Evolutionary conservation across 2,888 invertebrate species (phyloP).

Genomic region (Catocala sponsa): DNA sequence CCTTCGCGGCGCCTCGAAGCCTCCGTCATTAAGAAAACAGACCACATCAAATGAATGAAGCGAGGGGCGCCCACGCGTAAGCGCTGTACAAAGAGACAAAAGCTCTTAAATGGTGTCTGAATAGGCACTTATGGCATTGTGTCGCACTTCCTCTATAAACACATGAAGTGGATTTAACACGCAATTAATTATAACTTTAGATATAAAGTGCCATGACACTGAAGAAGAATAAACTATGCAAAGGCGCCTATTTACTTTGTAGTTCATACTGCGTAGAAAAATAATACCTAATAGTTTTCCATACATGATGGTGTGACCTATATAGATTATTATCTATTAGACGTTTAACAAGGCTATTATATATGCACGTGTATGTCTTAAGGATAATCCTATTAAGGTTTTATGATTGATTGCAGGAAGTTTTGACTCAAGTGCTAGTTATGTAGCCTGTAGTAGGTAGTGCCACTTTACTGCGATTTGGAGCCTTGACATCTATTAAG

Average conservation of each 20-base stretch:
- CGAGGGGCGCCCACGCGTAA: constrained; percentile 78
- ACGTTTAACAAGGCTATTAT: constrained; percentile 17
- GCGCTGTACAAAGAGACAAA: constrained; percentile 71
- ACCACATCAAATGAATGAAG: constrained; percentile 77
- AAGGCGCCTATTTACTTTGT: constrained; percentile 3
- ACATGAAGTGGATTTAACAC: constrained; percentile 44
- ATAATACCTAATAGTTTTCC: constrained; percentile 4
- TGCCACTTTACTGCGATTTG: no score
- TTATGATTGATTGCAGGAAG: constrained; percentile 23
- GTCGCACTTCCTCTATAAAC: constrained; percentile 46
- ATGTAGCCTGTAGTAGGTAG: background rate
- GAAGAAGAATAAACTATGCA: constrained; percentile 1
- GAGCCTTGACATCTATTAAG: no score
- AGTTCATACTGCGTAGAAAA: constrained; percentile 7
- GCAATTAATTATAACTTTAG: constrained; percentile 40
- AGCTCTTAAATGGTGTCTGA: constrained; percentile 68
- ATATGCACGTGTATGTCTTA: constrained; percentile 15
- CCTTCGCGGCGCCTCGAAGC: constrained; percentile 67
- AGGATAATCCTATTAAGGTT: constrained; percentile 18
- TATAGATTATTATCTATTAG: constrained; percentile 9
- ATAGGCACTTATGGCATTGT: constrained; percentile 60
- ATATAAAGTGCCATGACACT: background rate
- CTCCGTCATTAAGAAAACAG: constrained; percentile 77
- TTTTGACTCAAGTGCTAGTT: constrained; percentile 11
- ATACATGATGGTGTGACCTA: constrained; percentile 6